Conservation (phyloP, 2,888 invertebrate genomes). For the Dryomyza anilis region DNA sequence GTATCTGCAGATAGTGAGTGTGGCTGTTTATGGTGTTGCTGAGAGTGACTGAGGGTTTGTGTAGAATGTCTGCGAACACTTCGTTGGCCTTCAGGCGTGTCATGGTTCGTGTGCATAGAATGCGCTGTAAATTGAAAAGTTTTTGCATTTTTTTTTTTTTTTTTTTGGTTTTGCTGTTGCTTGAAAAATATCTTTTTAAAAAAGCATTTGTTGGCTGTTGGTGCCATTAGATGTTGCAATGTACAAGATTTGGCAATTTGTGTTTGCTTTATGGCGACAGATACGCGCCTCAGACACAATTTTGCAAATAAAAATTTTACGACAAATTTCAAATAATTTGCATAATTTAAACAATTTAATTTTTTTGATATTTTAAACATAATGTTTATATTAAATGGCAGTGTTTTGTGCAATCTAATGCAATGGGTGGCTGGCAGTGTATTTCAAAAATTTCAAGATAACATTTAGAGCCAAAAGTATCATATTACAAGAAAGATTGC, state of each 20-base stretch:
- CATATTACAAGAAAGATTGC: too few relatives aligned
- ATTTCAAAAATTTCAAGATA: too few relatives aligned
- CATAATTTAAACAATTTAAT: too few relatives aligned
- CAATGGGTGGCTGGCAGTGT: too few relatives aligned
- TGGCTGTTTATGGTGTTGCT: neutral
- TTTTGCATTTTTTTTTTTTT: neutral
- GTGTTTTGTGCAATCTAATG: too few relatives aligned
- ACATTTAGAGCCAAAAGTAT: too few relatives aligned
- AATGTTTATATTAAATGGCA: too few relatives aligned
- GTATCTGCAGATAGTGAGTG: neutral
- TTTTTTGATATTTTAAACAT: too few relatives aligned
- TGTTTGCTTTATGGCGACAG: neutral
- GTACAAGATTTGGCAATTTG: neutral
- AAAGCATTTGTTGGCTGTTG: neutral
- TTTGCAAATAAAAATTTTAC: too few relatives aligned
- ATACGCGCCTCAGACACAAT: too few relatives aligned
- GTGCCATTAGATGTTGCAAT: neutral
- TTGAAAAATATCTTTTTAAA: too few relatives aligned
- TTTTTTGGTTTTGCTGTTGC: neutral
- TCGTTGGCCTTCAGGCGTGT: slow-evolving; percentile 9
- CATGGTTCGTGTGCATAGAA: slow-evolving; percentile 3
- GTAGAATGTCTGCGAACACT: neutral
- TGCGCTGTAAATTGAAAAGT: neutral
- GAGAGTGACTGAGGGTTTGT: neutral
- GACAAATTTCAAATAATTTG: too few relatives aligned